Evolutionary conservation across 2,888 invertebrate species (phyloP).

Genomic region (Julus scandinavius): DNA sequence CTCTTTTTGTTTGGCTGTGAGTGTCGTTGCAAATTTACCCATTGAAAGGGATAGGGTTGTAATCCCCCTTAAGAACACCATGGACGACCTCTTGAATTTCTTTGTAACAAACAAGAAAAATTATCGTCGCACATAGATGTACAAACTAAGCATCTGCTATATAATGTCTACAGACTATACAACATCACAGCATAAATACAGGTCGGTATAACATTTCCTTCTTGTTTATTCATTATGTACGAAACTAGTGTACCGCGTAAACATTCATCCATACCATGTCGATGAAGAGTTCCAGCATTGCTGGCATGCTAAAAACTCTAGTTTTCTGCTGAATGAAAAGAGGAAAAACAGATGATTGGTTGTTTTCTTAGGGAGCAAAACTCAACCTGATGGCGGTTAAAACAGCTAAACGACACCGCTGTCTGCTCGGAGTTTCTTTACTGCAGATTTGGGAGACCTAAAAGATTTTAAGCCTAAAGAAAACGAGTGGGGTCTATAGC

Average conservation of each 20-base stretch:
- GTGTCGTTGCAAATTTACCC: too few species aligned
- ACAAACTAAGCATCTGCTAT: too few species aligned
- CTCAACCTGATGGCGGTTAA: not conserved
- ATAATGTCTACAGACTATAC: not conserved
- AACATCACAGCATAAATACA: not conserved
- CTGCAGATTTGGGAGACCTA: not conserved
- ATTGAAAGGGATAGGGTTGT: too few species aligned
- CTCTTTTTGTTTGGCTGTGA: too few species aligned
- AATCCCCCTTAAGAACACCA: too few species aligned
- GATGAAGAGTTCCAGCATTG: not conserved
- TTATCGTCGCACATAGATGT: too few species aligned
- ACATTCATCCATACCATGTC: not conserved
- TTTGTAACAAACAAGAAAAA: too few species aligned
- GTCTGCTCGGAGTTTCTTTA: not conserved
- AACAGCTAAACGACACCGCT: conserved; percentile 25
- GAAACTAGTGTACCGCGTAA: not conserved
- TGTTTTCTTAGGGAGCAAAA: not conserved
- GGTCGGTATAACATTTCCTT: too few species aligned
- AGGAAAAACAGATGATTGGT: not conserved
- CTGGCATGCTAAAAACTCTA: not conserved
- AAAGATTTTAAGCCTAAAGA: not conserved
- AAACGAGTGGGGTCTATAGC: not conserved
- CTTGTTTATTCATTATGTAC: not conserved
- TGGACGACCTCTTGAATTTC: too few species aligned
- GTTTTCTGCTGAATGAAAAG: not conserved